phyloP scores from a whole-genome alignment of 2,888 invertebrate genomes.

The Oxyscelio sp. region DNA sequence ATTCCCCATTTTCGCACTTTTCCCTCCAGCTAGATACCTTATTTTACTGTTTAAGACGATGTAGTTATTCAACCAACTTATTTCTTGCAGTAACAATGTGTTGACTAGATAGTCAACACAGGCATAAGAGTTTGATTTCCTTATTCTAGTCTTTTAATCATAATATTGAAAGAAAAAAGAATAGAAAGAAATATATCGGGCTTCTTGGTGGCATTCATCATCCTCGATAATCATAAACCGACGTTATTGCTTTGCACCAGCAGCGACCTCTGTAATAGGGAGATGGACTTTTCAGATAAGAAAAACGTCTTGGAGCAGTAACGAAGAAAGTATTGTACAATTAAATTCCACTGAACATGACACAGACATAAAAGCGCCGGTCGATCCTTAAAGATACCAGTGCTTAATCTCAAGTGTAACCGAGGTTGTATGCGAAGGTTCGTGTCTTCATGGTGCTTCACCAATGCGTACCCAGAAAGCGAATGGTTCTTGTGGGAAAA shows the following conservation, averaged over 20 bases:
- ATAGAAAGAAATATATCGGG: conserved; percentile 6
- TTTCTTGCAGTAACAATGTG: too few species aligned
- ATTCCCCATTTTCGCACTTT: too few species aligned
- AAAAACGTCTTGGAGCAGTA: conserved; percentile 84
- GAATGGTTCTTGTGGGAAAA: conserved; percentile 37
- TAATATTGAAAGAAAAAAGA: conserved; percentile 7
- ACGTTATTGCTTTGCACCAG: conserved; percentile 42
- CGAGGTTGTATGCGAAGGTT: conserved; percentile 26
- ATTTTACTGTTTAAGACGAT: too few species aligned
- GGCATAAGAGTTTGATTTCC: too few species aligned
- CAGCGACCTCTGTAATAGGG: conserved; percentile 69
- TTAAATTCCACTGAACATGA: conserved; percentile 84
- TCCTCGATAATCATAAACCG: conserved; percentile 46
- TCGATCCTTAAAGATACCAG: conserved; percentile 83
- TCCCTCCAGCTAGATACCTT: too few species aligned
- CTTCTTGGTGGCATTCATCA: conserved; percentile 59
- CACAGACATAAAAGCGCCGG: conserved; percentile 82
- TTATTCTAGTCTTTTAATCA: too few species aligned
- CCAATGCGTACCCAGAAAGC: conserved; percentile 20
- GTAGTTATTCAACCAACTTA: too few species aligned
- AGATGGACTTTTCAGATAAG: conserved; percentile 83
- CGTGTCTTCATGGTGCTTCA: conserved; percentile 11
- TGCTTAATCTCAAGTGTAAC: conserved; percentile 19
- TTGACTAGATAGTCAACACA: too few species aligned
- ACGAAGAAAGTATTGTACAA: conserved; percentile 85